Conservation (phyloP, 2,888 invertebrate genomes). For the Rhimphoctona megacephalus region DNA sequence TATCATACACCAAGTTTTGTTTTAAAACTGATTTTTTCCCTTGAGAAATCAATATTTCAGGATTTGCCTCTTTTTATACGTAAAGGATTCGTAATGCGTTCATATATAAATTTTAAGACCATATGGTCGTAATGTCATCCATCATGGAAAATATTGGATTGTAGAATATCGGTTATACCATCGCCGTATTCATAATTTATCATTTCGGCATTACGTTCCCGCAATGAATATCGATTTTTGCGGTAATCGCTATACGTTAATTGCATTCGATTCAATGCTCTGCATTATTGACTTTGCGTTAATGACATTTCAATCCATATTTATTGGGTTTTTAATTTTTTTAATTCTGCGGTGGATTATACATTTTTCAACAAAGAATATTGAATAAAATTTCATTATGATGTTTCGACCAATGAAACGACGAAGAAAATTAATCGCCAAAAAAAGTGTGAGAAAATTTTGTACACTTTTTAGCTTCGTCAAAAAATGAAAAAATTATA, state of each 20-base stretch:
- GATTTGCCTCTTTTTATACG: not conserved
- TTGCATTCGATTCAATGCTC: conserved; percentile 19
- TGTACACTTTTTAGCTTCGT: too few relatives aligned
- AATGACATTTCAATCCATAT: conserved; percentile 12
- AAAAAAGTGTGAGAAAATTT: too few relatives aligned
- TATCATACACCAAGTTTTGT: not conserved
- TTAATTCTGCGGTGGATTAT: not conserved
- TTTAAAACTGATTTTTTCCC: not conserved
- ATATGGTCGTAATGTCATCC: conserved; percentile 12
- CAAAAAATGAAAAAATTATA: too few relatives aligned
- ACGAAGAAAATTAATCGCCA: too few relatives aligned
- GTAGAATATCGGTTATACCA: conserved; percentile 10
- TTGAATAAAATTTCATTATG: not conserved
- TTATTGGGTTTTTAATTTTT: not conserved
- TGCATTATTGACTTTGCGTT: conserved; percentile 4
- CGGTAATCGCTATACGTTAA: conserved; percentile 17
- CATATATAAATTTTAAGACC: not conserved
- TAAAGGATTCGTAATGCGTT: not conserved
- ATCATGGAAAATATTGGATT: conserved; percentile 26
- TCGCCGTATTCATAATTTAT: conserved; percentile 19
- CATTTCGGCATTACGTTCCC: not conserved
- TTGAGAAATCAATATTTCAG: not conserved
- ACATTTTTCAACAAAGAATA: not conserved
- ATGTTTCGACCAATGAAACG: too few relatives aligned
- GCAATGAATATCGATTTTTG: conserved; percentile 22